A percentile compares a stretch with the other conserved stretches of the same genome.
Conservation (phyloP, 1,140 invertebrate genomes). For the Cardiocondyla obscurior region DNA sequence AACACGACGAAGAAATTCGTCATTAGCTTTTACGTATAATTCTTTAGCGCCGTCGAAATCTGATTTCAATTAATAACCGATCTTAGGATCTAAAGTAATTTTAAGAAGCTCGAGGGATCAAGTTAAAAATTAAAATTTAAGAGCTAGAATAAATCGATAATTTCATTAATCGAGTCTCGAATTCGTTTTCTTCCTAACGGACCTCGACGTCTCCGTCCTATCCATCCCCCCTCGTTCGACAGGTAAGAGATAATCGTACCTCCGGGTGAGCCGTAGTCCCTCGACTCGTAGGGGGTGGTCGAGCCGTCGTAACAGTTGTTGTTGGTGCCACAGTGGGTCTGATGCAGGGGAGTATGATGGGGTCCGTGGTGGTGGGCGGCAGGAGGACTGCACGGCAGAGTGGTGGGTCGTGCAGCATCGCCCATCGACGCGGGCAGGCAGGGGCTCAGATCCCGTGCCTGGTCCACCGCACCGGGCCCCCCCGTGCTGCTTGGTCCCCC, state of each 20-base stretch:
- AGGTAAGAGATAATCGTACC: constrained; percentile 66
- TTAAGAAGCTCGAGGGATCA: not conserved
- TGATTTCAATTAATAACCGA: not conserved
- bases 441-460: constrained; percentile 88
- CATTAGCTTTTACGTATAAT: too few species aligned
- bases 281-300: constrained; percentile 82
- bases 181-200: not conserved
- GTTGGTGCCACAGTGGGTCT: constrained; percentile 81
- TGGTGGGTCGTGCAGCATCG: constrained; percentile 84
- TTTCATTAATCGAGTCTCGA: not conserved
- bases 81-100: not conserved
- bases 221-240: not conserved
- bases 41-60: not conserved
- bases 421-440: constrained; percentile 88
- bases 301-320: constrained; percentile 82
- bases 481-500: constrained; percentile 81
- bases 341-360: constrained; percentile 79
- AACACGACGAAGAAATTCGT: not conserved
- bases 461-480: constrained; percentile 87
- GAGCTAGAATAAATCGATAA: not conserved
- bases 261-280: constrained; percentile 82
- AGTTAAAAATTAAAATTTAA: not conserved
- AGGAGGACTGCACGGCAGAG: constrained; percentile 80
- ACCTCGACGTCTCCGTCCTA: not conserved
- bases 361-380: constrained; percentile 75